A percentile compares a stretch with the other conserved stretches of the same genome.
Evolutionary conservation across 2,797 vertebrate species (phyloP).

Genomic region (Manis javanica): DNA sequence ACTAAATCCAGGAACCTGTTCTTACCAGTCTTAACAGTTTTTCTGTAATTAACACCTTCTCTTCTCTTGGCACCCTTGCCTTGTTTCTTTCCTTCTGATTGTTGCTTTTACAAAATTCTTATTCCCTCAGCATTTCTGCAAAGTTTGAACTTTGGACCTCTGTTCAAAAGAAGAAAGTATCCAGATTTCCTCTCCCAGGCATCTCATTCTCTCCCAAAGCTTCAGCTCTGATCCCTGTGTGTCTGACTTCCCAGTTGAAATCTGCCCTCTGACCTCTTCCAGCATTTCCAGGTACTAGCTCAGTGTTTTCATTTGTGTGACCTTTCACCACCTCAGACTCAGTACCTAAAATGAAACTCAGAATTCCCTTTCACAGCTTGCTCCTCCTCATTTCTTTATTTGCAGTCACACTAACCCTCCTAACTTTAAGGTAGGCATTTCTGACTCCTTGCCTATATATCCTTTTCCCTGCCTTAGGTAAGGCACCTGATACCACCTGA

Average conservation of each 20-base stretch:
- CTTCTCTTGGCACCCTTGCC: not conserved
- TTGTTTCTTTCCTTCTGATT: slow-evolving; percentile 2
- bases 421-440: not conserved
- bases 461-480: not conserved
- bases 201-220: not conserved
- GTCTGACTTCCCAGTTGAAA: not conserved
- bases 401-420: not conserved
- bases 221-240: not conserved
- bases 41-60: not conserved
- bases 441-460: not conserved
- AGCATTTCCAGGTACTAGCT: not conserved
- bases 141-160: not conserved
- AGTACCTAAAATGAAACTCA: slow-evolving; percentile 20
- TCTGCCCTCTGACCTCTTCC: not conserved
- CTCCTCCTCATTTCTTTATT: slow-evolving; percentile 4
- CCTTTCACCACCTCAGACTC: not conserved
- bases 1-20: not conserved
- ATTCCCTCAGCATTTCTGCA: not conserved
- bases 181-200: not conserved
- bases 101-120: not conserved
- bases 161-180: not conserved
- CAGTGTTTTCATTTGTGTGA: not conserved
- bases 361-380: slow-evolving; percentile 24
- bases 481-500: not conserved
- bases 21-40: not conserved